Evolutionary conservation across 2,888 invertebrate species (phyloP).

Genomic region (Andricus curvator): DNA sequence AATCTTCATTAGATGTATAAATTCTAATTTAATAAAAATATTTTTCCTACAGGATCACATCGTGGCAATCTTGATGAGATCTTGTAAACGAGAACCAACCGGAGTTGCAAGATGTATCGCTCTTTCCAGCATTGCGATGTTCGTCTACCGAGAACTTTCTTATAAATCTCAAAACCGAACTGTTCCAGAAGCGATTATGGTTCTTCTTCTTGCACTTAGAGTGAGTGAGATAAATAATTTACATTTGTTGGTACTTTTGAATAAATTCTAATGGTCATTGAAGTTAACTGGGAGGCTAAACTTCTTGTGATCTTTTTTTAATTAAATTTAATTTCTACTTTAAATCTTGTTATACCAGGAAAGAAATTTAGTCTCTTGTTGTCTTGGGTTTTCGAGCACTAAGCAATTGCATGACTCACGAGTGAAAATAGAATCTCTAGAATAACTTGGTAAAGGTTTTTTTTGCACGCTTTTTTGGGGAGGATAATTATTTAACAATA

Average conservation of each 20-base stretch:
- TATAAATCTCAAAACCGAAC: constrained; percentile 83
- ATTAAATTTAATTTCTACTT: too few relatives aligned
- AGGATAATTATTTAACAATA: constrained; percentile 38
- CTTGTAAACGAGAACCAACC: constrained; percentile 93
- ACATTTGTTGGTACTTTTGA: not conserved
- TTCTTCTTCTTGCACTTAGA: constrained; percentile 84
- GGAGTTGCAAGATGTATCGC: constrained; percentile 94
- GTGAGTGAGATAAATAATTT: constrained; percentile 77
- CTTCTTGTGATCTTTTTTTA: not conserved
- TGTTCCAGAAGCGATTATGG: constrained; percentile 84
- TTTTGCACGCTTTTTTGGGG: constrained; percentile 23
- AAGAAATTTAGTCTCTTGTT: not conserved
- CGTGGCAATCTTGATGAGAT: constrained; percentile 90
- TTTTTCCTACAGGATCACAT: constrained; percentile 87
- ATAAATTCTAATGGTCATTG: not conserved
- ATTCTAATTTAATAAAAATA: constrained; percentile 15
- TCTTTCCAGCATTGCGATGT: constrained; percentile 90
- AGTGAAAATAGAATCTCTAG: not conserved
- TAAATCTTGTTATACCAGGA: too few relatives aligned
- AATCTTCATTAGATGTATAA: constrained; percentile 1
- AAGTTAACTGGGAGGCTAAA: not conserved
- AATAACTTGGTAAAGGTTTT: constrained; percentile 6
- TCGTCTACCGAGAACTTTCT: constrained; percentile 84
- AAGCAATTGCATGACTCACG: constrained; percentile 14
- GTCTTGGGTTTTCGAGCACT: not conserved